phyloP scores from a whole-genome alignment of 2,797 vertebrate species.

The Chelon labrosus region DNA sequence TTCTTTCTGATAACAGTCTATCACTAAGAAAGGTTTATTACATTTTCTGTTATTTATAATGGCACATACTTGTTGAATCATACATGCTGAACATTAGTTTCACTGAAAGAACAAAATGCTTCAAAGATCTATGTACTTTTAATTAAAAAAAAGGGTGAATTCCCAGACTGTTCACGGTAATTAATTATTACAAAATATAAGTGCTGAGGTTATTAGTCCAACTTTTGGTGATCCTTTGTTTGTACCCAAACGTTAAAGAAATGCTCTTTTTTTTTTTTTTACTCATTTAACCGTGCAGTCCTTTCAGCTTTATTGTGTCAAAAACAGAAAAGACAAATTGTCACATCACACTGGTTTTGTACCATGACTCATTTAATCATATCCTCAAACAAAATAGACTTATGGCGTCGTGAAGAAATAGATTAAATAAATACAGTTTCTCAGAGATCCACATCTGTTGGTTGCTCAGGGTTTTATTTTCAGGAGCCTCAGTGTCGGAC shows the following conservation, averaged over 20 bases:
- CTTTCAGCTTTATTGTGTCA: too few species aligned
- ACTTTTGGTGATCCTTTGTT: too few species aligned
- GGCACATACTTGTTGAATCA: too few species aligned
- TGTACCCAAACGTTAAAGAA: too few species aligned
- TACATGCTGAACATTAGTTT: too few species aligned
- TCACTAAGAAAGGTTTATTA: too few species aligned
- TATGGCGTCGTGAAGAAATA: constrained; percentile 58
- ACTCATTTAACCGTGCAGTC: background rate
- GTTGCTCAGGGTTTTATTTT: constrained; percentile 72
- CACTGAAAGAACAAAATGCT: background rate
- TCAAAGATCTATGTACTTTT: background rate
- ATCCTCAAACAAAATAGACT: constrained; percentile 61
- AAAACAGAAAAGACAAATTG: constrained; percentile 4
- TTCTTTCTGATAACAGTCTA: too few species aligned
- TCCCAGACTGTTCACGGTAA: background rate
- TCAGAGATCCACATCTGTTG: constrained; percentile 57
- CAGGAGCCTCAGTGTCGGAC: constrained; percentile 48
- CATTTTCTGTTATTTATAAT: too few species aligned
- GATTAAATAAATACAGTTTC: constrained; percentile 72
- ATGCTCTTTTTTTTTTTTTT: background rate
- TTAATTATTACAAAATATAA: too few species aligned
- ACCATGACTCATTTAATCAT: constrained; percentile 73
- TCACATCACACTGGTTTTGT: constrained; percentile 47
- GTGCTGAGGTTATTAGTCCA: too few species aligned
- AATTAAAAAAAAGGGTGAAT: background rate